phyloP scores from a whole-genome alignment of 2,113 vertebrate genomes.

The Leuciscus idus region DNA sequence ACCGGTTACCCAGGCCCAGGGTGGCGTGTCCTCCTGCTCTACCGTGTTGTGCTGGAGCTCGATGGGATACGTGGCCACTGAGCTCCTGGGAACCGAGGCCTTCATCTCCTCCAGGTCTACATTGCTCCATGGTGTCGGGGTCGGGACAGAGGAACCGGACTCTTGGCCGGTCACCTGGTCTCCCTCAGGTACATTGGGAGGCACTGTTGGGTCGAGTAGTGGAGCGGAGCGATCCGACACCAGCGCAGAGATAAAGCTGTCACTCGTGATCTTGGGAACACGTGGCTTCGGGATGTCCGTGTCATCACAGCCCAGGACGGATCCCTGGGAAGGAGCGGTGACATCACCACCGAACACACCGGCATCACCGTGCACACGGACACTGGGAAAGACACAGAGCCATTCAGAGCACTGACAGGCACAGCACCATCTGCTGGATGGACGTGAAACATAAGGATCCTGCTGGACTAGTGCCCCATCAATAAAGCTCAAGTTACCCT shows the following conservation, averaged over 20 bases:
- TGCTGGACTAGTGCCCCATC: no score
- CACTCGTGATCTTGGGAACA: constrained; percentile 71
- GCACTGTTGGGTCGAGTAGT: background rate
- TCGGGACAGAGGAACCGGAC: constrained; percentile 43
- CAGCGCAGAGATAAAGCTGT: constrained; percentile 79
- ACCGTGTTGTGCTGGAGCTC: constrained; percentile 78
- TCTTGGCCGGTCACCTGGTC: constrained; percentile 52
- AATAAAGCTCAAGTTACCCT: no score
- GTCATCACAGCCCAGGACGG: constrained; percentile 79
- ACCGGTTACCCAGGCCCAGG: constrained; percentile 93
- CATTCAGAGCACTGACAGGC: background rate
- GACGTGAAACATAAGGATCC: no score
- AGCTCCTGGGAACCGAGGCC: constrained; percentile 42
- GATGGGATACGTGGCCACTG: constrained; percentile 75
- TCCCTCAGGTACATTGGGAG: constrained; percentile 52
- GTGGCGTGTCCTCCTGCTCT: constrained; percentile 77
- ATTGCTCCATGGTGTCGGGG: constrained; percentile 83
- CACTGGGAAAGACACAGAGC: constrained; percentile 20
- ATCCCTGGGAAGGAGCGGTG: constrained; percentile 77
- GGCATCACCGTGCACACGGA: constrained; percentile 73
- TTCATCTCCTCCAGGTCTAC: constrained; percentile 85
- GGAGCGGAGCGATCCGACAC: constrained; percentile 69
- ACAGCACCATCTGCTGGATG: constrained; percentile 30
- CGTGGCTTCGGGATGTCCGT: constrained; percentile 66
- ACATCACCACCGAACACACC: constrained; percentile 84